Evolutionary conservation across 1,140 invertebrate genomes (phyloP).

Genomic region (Megalopta genalis): DNA sequence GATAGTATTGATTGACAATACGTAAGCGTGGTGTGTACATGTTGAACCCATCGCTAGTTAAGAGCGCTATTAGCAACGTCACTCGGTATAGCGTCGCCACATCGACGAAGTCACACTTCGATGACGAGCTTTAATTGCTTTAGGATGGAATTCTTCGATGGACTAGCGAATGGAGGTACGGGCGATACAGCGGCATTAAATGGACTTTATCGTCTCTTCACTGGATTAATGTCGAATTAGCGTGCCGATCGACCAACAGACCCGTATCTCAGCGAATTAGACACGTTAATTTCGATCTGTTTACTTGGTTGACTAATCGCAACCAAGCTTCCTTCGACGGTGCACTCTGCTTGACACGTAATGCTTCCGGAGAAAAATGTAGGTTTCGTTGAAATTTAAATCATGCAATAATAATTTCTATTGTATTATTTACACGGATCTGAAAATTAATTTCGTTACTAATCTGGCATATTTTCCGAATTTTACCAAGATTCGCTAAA

Average conservation of each 20-base stretch:
- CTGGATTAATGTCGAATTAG: slow-evolving; percentile 42
- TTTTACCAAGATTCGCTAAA: no score
- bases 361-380: no score
- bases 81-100: not conserved
- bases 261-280: not conserved
- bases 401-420: no score
- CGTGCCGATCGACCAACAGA: not conserved
- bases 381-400: no score
- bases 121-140: slow-evolving; percentile 56
- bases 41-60: not conserved
- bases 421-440: no score
- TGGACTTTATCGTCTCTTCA: slow-evolving; percentile 36
- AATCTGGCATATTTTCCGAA: no score
- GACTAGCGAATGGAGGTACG: not conserved
- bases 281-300: not conserved
- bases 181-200: slow-evolving; percentile 32
- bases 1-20: no score
- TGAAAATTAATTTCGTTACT: no score
- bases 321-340: no score
- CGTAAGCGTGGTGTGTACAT: no score
- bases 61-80: slow-evolving; percentile 45
- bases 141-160: slow-evolving; percentile 49
- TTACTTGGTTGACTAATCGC: not conserved
- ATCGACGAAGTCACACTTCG: slow-evolving; percentile 48
- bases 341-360: no score